Percentiles rank a stretch among this genome's conserved stretches.
These are phyloP conservation scores for Luperina testacea DNA, from an alignment of 2,888 invertebrate genomes.

Conservation along the genomic window DNA sequence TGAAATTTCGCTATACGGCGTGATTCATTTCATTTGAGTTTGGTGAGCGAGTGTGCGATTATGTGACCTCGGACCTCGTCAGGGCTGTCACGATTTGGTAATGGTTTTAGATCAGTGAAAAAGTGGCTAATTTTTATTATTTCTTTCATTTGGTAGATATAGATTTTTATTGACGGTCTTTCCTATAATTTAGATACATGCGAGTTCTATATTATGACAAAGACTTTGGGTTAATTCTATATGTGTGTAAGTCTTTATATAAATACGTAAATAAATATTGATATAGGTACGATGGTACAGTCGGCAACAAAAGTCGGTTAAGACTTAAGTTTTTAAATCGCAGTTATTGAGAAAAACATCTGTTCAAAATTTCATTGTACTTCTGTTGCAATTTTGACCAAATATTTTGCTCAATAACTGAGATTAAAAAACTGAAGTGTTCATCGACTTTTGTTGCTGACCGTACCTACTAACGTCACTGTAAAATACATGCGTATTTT, in stretches of 20 bases:
- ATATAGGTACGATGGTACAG: neutral
- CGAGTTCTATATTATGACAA: neutral
- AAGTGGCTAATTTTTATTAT: neutral
- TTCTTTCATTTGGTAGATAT: neutral
- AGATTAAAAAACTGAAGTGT: too few relatives aligned
- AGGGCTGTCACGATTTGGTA: slow-evolving; percentile 47
- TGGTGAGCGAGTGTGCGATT: slow-evolving; percentile 48
- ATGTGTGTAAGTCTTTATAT: too few relatives aligned
- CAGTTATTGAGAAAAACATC: too few relatives aligned
- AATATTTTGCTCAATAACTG: too few relatives aligned
- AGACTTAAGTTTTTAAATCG: too few relatives aligned
- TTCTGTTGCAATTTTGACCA: too few relatives aligned
- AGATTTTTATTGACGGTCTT: neutral
- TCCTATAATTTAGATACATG: neutral
- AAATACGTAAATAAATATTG: neutral
- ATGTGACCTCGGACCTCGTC: slow-evolving; percentile 72
- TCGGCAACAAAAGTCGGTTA: too few relatives aligned
- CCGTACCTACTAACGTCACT: neutral
- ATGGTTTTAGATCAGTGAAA: neutral
- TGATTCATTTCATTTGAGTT: slow-evolving; percentile 80
- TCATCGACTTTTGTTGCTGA: too few relatives aligned
- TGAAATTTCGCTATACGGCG: slow-evolving; percentile 62
- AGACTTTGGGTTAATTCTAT: too few relatives aligned
- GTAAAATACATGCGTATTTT: slow-evolving; percentile 3
- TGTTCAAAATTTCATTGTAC: too few relatives aligned